Evolutionary conservation across 2,113 vertebrate species (phyloP).

Genomic region (Cepphus grylle): DNA sequence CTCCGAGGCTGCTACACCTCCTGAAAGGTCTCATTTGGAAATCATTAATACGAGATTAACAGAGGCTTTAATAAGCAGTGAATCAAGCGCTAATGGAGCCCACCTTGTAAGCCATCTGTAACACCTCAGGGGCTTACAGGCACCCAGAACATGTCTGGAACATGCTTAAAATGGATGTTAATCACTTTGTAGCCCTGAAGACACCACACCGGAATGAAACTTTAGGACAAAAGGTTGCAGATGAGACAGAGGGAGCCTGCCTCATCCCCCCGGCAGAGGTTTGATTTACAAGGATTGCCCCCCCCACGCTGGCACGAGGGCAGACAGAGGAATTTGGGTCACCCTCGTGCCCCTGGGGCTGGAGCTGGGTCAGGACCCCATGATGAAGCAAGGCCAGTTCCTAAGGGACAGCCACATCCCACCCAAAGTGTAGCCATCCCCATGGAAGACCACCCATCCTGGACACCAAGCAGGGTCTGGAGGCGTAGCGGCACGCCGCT

Average conservation of each 20-base stretch:
- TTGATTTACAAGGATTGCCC: no score
- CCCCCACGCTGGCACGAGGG: rapidly evolving
- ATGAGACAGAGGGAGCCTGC: not conserved
- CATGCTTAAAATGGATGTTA: not conserved
- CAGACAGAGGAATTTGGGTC: not conserved
- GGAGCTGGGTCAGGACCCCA: not conserved
- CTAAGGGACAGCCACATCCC: not conserved
- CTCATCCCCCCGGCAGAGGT: not conserved
- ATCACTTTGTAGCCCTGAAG: not conserved
- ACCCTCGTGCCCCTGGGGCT: not conserved
- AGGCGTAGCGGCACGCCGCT: not conserved
- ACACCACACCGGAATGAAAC: not conserved
- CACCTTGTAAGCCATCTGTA: not conserved
- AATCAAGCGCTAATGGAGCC: not conserved
- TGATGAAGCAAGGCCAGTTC: not conserved
- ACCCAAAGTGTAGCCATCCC: not conserved
- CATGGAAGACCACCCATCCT: rapidly evolving
- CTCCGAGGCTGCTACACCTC: not conserved
- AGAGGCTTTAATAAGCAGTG: constrained; percentile 3
- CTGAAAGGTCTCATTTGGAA: not conserved
- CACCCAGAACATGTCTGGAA: not conserved
- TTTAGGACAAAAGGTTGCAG: not conserved
- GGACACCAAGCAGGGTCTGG: rapidly evolving
- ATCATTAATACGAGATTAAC: constrained; percentile 9
- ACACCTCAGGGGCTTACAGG: not conserved